A percentile compares a stretch with the other conserved stretches of the same genome.
These are phyloP conservation scores for Euura saliciscinereae DNA, from an alignment of 1,140 invertebrate genomes.

Conservation along the genomic window DNA sequence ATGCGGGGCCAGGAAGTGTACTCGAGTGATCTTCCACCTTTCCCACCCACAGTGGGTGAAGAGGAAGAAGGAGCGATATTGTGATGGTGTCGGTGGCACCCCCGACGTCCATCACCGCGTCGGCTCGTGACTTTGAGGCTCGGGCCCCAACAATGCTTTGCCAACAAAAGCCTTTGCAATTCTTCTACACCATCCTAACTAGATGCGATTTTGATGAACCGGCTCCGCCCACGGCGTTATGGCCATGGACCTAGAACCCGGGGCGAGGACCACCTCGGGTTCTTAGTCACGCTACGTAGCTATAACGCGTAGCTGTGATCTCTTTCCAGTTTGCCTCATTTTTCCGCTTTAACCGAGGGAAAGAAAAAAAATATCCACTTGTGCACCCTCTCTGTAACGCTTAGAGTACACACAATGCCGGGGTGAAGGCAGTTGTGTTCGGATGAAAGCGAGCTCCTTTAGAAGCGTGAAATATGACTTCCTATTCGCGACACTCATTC, in stretches of 20 bases:
- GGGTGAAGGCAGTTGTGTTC: not conserved
- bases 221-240: constrained; percentile 25
- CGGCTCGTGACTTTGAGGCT: constrained; percentile 47
- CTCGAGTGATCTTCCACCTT: constrained; percentile 46
- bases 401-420: not conserved
- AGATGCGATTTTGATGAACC: constrained; percentile 48
- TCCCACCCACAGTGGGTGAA: constrained; percentile 13
- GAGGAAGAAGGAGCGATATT: too few species aligned
- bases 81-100: not conserved
- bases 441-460: not conserved
- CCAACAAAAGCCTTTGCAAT: constrained; percentile 32
- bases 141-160: constrained; percentile 30
- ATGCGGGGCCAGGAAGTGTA: constrained; percentile 51
- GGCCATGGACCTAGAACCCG: not conserved
- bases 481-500: constrained; percentile 25
- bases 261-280: not conserved
- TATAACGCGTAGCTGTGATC: not conserved
- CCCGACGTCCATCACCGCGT: constrained; percentile 17
- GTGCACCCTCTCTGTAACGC: not conserved
- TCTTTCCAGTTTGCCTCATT: not conserved
- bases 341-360: not conserved
- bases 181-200: constrained; percentile 23
- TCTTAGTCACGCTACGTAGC: not conserved
- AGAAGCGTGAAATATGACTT: constrained; percentile 33
- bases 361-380: not conserved